phyloP scores from a whole-genome alignment of 1,140 invertebrate species.

The Rhizoglyphus robini region DNA sequence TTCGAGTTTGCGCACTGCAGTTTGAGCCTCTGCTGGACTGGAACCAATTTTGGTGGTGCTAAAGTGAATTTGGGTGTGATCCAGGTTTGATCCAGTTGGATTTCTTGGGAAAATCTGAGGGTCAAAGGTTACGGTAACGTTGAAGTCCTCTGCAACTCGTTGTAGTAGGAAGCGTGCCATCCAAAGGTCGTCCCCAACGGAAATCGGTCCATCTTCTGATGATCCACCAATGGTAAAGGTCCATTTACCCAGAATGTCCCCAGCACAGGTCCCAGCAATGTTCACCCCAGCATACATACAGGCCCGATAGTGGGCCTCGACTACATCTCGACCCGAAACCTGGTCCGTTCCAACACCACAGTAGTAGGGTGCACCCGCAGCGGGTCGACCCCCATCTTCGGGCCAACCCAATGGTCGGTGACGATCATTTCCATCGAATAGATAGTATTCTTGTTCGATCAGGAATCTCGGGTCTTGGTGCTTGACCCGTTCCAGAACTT shows the following conservation, averaged over 20 bases:
- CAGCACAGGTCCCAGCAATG: slow-evolving; percentile 83
- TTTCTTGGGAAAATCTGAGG: slow-evolving; percentile 55
- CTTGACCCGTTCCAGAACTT: slow-evolving; percentile 35
- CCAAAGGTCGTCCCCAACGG: slow-evolving; percentile 77
- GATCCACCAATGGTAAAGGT: slow-evolving; percentile 43
- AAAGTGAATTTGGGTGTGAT: not conserved
- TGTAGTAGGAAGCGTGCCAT: slow-evolving; percentile 69
- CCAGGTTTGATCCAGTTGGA: not conserved
- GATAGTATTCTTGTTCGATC: slow-evolving; percentile 81
- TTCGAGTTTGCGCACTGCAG: not conserved
- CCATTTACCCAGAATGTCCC: slow-evolving; percentile 47
- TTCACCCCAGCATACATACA: slow-evolving; percentile 80
- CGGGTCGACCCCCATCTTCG: slow-evolving; percentile 80
- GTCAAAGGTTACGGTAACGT: slow-evolving; percentile 67
- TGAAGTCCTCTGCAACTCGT: slow-evolving; percentile 80
- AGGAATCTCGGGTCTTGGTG: slow-evolving; percentile 80
- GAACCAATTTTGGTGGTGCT: not conserved
- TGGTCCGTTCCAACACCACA: slow-evolving; percentile 89
- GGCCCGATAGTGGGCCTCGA: slow-evolving; percentile 67
- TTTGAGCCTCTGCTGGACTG: not conserved
- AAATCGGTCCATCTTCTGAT: slow-evolving; percentile 64
- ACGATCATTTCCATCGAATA: slow-evolving; percentile 48
- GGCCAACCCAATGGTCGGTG: slow-evolving; percentile 82
- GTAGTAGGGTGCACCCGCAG: slow-evolving; percentile 80
- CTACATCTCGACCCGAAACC: slow-evolving; percentile 81